Conservation (phyloP, 2,888 invertebrate genomes). For the Cataglyphis livida region DNA sequence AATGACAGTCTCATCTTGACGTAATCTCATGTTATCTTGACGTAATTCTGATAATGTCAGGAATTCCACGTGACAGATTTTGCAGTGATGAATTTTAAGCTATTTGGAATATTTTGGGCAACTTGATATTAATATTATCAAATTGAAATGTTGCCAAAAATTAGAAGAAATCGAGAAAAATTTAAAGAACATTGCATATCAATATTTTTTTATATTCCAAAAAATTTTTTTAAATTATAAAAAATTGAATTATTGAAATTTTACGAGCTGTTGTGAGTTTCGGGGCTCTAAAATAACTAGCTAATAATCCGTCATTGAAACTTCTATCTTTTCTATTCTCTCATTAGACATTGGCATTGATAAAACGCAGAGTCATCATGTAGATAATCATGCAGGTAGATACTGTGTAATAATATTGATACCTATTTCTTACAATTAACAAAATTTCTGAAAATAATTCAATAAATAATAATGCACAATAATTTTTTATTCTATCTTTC, state of each 20-base stretch:
- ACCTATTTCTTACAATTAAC: background rate
- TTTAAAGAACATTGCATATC: background rate
- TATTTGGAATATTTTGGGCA: background rate
- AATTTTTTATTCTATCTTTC: constrained; percentile 13
- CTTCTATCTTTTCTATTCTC: background rate
- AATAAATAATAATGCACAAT: background rate
- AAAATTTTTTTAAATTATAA: background rate
- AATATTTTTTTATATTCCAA: background rate
- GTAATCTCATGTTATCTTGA: background rate
- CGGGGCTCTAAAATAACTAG: background rate
- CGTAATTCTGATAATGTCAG: background rate
- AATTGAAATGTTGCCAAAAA: background rate
- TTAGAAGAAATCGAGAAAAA: background rate
- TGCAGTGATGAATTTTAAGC: background rate
- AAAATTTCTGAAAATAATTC: background rate
- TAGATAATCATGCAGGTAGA: background rate
- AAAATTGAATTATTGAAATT: background rate
- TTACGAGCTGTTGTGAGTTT: background rate
- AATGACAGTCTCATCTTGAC: background rate
- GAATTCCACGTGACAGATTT: background rate
- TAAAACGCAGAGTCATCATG: background rate
- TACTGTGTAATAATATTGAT: background rate
- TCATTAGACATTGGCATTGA: background rate
- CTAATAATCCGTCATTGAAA: constrained; percentile 14
- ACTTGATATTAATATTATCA: background rate